These are phyloP conservation scores for Collichthys lucidus DNA, from an alignment of 2,113 vertebrate genomes.

Conservation along the genomic window DNA sequence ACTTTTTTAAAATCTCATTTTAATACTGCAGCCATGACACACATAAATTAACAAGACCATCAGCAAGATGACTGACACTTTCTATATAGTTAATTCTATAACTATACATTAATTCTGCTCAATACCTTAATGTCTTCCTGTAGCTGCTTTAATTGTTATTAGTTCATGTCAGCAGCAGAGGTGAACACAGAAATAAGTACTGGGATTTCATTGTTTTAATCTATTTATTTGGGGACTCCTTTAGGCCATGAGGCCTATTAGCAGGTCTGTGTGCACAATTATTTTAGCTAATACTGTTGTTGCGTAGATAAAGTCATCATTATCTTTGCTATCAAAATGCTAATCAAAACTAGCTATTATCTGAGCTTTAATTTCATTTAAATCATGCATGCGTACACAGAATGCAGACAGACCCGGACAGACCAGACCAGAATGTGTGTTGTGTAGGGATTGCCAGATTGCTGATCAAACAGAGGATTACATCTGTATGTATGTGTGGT, in stretches of 20 bases:
- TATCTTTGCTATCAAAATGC: neutral
- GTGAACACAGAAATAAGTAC: neutral
- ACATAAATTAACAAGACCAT: too few relatives aligned
- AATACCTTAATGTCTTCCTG: too few relatives aligned
- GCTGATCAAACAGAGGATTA: conserved; percentile 73
- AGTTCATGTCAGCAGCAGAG: neutral
- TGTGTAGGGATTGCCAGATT: conserved; percentile 47
- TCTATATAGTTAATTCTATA: too few relatives aligned
- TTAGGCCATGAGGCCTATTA: neutral
- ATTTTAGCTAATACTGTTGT: neutral
- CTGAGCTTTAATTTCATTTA: neutral
- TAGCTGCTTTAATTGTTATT: too few relatives aligned
- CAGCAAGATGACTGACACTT: too few relatives aligned
- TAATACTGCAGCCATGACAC: too few relatives aligned
- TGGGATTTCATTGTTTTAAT: neutral
- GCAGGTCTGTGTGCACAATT: too few relatives aligned
- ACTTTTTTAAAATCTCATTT: too few relatives aligned
- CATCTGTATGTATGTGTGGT: conserved; percentile 76
- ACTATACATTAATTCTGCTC: too few relatives aligned
- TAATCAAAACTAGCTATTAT: neutral
- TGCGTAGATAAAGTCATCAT: neutral
- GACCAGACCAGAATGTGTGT: conserved; percentile 18
- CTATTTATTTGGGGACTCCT: neutral
- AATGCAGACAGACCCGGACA: neutral
- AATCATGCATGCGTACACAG: neutral